Base-by-base conservation (phyloP, 1,140 invertebrate genomes). In the Atta texana region DNA sequence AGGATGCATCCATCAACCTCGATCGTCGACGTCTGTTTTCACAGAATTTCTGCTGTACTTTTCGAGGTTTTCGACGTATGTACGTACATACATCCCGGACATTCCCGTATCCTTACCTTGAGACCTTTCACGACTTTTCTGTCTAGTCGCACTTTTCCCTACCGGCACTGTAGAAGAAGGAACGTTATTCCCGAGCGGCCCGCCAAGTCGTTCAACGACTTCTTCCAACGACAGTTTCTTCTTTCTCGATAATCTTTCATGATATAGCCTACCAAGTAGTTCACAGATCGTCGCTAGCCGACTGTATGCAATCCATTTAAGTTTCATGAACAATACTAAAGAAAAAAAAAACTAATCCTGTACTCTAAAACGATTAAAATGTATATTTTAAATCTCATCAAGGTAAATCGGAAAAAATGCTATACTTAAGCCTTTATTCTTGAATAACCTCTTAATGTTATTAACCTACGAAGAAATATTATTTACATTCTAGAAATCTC, bases 221-320 rank as follows among this genome's bases (percentile, higher is more conserved):
- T 84, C 24, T 74, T 74, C 14, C 80, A 84, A 84, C 80, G 80
- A 84, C 80, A 84, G 80, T 84, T 84, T 84, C 80, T 84, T 75
- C 68, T 84, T 84, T 57, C 39, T 63, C 80, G 69, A 84, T 84
- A 84, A 84, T 84, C 80, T 84, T 84, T 84, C 80, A 84, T 84
- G 80, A 84, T 84, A 75, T 84, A 61, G 28, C 69, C 69, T 39
- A 72, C 69, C 55, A 61, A 75, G 80, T 84, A 84, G 69, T 84
- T 84, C 31, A 84, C 80, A 63, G 39, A 84, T 74, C 69, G n/a
- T 75, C 39, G n/a, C 69, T 51, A 10, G 55, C 28, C 18, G 68
- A 34, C 69, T 75, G 4, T 84, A 21, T 75, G 80, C 39, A 84
- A 75, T 84, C n/a, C 31, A 68, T 72, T 84, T 61, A 84, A 84